Percentiles rank a stretch among this genome's conserved stretches.
These are phyloP conservation scores for Papilio demoleus DNA, from an alignment of 2,888 invertebrate species.

Conservation along the genomic window DNA sequence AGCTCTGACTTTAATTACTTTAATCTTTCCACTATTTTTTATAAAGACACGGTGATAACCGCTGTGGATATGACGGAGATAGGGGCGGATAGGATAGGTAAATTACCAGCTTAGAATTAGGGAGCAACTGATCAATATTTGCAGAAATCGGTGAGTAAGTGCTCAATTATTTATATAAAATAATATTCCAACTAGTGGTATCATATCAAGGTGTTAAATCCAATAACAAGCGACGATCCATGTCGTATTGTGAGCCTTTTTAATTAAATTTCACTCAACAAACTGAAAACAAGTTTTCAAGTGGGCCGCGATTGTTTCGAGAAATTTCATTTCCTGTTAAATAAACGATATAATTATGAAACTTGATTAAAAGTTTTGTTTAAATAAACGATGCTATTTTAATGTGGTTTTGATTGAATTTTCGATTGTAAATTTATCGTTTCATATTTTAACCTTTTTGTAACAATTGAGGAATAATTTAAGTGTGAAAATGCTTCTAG, in stretches of 20 bases:
- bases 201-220: not conserved
- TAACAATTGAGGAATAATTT: not conserved
- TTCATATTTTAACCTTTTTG: not conserved
- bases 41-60: no score
- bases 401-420: not conserved
- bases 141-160: no score
- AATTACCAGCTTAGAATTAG: no score
- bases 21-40: no score
- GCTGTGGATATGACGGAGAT: no score
- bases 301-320: slow-evolving; percentile 2
- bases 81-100: no score
- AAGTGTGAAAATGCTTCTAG: no score
- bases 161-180: no score
- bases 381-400: not conserved
- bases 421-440: not conserved
- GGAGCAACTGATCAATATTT: no score
- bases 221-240: not conserved
- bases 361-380: slow-evolving; percentile 8
- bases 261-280: slow-evolving; percentile 14
- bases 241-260: slow-evolving; percentile 18
- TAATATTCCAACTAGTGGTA: no score
- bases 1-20: no score
- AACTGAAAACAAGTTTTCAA: slow-evolving; percentile 16
- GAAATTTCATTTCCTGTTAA: slow-evolving; percentile 1
- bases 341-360: not conserved